These are phyloP conservation scores for Thereva unica DNA, from an alignment of 2,888 invertebrate species.

Conservation along the genomic window DNA sequence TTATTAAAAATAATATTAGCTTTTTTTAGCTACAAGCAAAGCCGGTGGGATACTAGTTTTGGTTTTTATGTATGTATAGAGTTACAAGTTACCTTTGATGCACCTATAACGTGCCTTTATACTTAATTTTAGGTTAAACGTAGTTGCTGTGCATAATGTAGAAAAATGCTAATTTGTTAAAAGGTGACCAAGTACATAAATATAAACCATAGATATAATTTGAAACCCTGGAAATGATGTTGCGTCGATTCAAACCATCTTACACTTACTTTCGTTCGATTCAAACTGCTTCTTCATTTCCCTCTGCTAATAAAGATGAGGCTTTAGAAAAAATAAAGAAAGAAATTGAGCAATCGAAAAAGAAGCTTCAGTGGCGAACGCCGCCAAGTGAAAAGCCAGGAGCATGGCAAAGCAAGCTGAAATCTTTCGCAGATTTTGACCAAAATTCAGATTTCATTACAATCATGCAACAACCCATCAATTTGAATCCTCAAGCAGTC, in stretches of 20 bases:
- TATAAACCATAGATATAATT: no score
- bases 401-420: slow-evolving; percentile 64
- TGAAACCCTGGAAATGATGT: not conserved
- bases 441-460: slow-evolving; percentile 59
- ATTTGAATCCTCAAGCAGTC: slow-evolving; percentile 60
- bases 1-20: no score
- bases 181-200: no score
- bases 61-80: no score
- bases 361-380: slow-evolving; percentile 66
- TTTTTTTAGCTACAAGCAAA: no score
- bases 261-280: not conserved
- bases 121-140: no score
- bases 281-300: not conserved
- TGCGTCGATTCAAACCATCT: not conserved
- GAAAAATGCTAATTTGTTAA: no score
- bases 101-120: no score
- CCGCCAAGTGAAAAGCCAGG: slow-evolving; percentile 63
- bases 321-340: slow-evolving; percentile 46
- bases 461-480: slow-evolving; percentile 59
- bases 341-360: slow-evolving; percentile 54
- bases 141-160: no score
- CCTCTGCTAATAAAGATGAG: slow-evolving; percentile 2
- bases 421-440: slow-evolving; percentile 62
- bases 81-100: no score
- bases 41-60: no score